phyloP scores from a whole-genome alignment of 2,113 vertebrate genomes.

The Desmodus rotundus region DNA sequence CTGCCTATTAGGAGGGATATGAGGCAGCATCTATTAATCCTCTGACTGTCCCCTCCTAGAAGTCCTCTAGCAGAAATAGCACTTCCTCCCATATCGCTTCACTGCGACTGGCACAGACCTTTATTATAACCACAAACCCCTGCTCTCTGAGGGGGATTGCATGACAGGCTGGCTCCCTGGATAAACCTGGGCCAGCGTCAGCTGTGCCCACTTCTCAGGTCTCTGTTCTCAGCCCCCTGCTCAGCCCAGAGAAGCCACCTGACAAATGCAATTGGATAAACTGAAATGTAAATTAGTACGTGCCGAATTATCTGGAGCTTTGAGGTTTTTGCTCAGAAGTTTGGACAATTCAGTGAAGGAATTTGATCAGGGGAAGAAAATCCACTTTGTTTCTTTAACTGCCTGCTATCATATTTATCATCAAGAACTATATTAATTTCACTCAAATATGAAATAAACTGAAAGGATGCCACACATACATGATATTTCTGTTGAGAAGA shows the following conservation, averaged over 20 bases:
- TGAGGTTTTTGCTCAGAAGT: neutral
- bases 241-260: neutral
- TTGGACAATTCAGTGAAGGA: neutral
- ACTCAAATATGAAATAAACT: neutral
- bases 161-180: neutral
- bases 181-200: neutral
- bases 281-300: neutral
- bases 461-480: neutral
- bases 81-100: neutral
- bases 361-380: neutral
- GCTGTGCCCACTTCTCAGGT: too few relatives aligned
- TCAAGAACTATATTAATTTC: neutral
- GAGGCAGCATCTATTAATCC: neutral
- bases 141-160: neutral
- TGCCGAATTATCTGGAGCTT: neutral
- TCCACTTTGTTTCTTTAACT: neutral
- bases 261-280: neutral
- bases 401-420: neutral
- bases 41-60: neutral
- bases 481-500: neutral
- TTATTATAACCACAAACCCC: neutral
- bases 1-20: neutral
- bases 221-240: neutral
- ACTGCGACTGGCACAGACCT: neutral
- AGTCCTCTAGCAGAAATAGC: neutral